These are phyloP conservation scores for Pheosia tremula DNA, from an alignment of 2,888 invertebrate species.

Conservation along the genomic window DNA sequence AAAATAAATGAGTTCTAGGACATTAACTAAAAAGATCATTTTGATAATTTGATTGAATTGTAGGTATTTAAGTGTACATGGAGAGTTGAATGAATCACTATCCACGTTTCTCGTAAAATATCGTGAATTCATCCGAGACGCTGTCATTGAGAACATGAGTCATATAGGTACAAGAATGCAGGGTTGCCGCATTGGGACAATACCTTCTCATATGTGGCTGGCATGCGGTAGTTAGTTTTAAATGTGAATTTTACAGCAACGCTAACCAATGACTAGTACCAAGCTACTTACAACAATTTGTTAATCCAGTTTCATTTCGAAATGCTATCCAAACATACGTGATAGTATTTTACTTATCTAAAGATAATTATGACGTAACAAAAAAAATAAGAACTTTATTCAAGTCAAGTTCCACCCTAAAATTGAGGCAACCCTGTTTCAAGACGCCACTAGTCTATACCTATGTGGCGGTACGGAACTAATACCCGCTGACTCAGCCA, in stretches of 20 bases:
- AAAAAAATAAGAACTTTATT: too few relatives aligned
- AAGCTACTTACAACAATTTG: too few relatives aligned
- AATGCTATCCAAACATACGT: too few relatives aligned
- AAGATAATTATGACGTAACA: too few relatives aligned
- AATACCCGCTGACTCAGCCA: slow-evolving; percentile 3
- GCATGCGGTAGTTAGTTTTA: background rate
- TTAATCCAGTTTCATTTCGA: too few relatives aligned
- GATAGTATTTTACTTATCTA: too few relatives aligned
- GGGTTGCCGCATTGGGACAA: slow-evolving; percentile 27
- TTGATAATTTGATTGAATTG: background rate
- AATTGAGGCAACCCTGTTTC: slow-evolving; percentile 2
- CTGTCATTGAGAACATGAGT: slow-evolving; percentile 38
- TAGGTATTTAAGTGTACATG: slow-evolving; percentile 29
- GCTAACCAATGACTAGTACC: background rate
- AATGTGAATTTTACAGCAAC: background rate
- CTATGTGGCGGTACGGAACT: slow-evolving; percentile 2
- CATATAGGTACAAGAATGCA: slow-evolving; percentile 20
- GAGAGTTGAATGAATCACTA: slow-evolving; percentile 41
- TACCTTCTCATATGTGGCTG: background rate
- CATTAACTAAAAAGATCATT: background rate
- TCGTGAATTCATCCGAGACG: slow-evolving; percentile 45
- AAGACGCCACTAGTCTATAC: background rate
- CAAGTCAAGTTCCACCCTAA: slow-evolving; percentile 1
- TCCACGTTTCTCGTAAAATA: slow-evolving; percentile 46
- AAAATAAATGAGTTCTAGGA: too few relatives aligned